These are phyloP conservation scores for Ardeotis arabs DNA, from an alignment of 2,113 vertebrate species.

Conservation along the genomic window DNA sequence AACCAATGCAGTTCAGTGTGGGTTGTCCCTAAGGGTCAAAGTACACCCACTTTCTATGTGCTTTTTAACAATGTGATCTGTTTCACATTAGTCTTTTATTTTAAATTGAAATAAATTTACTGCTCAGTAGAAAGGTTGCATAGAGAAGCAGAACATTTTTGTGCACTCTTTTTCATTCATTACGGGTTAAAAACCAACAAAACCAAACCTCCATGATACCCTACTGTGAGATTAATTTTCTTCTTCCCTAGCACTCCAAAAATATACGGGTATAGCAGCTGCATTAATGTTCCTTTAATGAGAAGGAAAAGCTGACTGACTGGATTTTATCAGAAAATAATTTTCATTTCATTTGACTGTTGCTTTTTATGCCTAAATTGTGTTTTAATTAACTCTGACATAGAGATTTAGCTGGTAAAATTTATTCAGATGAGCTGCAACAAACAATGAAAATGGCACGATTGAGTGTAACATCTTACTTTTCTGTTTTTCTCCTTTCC, in stretches of 20 bases:
- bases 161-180: background rate
- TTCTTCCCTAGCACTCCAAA: slow-evolving; percentile 16
- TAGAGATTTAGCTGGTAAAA: slow-evolving; percentile 31
- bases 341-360: slow-evolving; percentile 50
- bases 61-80: background rate
- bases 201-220: background rate
- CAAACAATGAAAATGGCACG: slow-evolving; percentile 9
- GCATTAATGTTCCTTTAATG: slow-evolving; percentile 57
- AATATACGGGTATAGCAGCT: background rate
- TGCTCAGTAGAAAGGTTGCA: background rate
- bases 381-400: slow-evolving; percentile 61
- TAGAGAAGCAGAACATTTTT: background rate
- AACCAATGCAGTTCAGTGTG: background rate
- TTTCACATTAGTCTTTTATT: background rate
- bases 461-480: background rate
- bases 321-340: slow-evolving; percentile 53
- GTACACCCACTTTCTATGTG: background rate
- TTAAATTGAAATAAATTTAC: background rate
- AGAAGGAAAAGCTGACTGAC: slow-evolving; percentile 32
- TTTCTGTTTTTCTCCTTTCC: background rate
- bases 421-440: slow-evolving; percentile 11
- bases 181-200: background rate
- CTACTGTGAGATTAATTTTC: slow-evolving; percentile 49
- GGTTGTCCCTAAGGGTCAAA: background rate
- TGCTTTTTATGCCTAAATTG: slow-evolving; percentile 11